A percentile compares a stretch with the other conserved stretches of the same genome.
phyloP scores from a whole-genome alignment of 2,113 vertebrate species.

The Myrmecobius fasciatus region DNA sequence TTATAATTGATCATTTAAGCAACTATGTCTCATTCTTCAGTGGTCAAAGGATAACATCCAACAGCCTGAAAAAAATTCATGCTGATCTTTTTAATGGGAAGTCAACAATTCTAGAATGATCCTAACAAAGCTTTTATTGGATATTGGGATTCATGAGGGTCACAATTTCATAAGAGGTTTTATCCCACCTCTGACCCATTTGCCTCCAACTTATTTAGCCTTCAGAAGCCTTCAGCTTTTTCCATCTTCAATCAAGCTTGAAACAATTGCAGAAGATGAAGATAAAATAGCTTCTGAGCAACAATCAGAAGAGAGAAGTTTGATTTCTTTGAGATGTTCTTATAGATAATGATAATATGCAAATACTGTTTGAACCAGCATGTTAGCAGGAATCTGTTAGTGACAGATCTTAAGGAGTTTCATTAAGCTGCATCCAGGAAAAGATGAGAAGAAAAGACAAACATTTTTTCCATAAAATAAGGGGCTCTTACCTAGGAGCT shows the following conservation, averaged over 20 bases:
- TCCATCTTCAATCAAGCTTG: neutral
- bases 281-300: neutral
- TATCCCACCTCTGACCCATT: neutral
- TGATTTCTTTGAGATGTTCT: neutral
- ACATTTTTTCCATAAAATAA: neutral
- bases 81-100: constrained; percentile 27
- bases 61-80: constrained; percentile 22
- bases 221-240: neutral
- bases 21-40: neutral
- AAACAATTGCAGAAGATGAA: neutral
- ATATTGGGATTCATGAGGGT: neutral
- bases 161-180: neutral
- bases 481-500: neutral
- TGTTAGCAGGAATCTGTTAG: neutral
- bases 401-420: neutral
- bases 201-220: neutral
- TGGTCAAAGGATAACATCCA: neutral
- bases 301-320: neutral
- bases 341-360: neutral
- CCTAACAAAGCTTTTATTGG: neutral
- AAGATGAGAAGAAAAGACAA: neutral
- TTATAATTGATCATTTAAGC: constrained; percentile 21
- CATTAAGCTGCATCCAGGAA: neutral
- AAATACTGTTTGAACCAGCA: neutral
- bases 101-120: constrained; percentile 9